Evolutionary conservation across 2,797 vertebrate species (phyloP), one percentile per base, ranked within the genome.

Genomic region (Miichthys miiuy): DNA sequence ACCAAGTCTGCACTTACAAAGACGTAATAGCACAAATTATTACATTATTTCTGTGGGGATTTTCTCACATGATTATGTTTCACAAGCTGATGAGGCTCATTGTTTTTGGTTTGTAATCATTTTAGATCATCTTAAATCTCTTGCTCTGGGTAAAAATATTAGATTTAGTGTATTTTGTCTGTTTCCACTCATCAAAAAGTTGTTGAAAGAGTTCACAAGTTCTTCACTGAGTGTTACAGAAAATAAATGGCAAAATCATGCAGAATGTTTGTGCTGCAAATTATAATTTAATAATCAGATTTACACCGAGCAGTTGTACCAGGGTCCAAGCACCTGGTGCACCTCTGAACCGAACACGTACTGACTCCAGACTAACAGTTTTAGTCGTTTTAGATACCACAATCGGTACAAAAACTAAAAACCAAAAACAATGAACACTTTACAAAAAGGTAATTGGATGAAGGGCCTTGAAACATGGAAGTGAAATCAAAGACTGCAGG

Each of bases 361-460:
- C 18, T 2, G 11, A 42, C 58, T 42, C n/a, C 21, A 5, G 14
- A 13, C 38, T 2, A 34, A 48, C 14, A 11, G 23, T 38, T 38
- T 38, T 38, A 38, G 34, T 9, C 8, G 34, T 38, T 30, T 30
- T 50, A 44, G 17, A 0, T 25, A 14, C 20, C 5, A 16, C 47
- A 38, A 34, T 25, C 30, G 13, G 34, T 17, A 18, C 11, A 42
- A 52, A 62, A 54, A 21, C 20, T 23, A 56, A 72, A 74, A 80
- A 65, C 52, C 63, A 81, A 87, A 77, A 83, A 85, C 74, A 84
- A 75, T 61, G 54, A 75, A n/a, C 21, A 6, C n/a, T 27, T 60
- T 16, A 44, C 51, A 77, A 0, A 0, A 38, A 47, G 2, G 44
- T 27, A 4, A 17, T 57, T 47, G 61, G 25, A 34, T 51, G 7